phyloP scores from a whole-genome alignment of 2,888 invertebrate species.

The Saturnia pavonia region DNA sequence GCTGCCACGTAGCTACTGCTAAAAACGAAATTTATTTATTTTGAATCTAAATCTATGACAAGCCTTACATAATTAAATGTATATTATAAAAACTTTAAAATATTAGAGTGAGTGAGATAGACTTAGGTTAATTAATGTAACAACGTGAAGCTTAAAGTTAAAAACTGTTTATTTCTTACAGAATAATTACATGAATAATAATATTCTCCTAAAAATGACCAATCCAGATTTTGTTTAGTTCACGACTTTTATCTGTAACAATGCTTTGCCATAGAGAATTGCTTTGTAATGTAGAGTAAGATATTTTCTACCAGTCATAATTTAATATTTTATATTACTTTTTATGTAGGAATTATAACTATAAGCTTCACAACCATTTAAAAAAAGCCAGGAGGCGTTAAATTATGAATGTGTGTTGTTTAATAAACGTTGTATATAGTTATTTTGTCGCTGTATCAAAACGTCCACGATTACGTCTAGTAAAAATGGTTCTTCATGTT shows the following conservation, averaged over 20 bases:
- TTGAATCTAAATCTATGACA: conserved; percentile 6
- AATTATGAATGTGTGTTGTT: conserved; percentile 40
- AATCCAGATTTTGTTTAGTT: not conserved
- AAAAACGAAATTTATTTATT: not conserved
- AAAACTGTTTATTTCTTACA: not conserved
- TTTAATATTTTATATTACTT: not conserved
- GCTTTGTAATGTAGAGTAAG: too few species aligned
- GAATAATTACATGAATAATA: not conserved
- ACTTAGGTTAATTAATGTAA: conserved; percentile 13
- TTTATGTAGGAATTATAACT: conserved; percentile 15
- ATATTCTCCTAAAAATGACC: not conserved
- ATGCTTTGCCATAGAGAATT: not conserved
- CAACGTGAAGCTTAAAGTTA: conserved; percentile 20
- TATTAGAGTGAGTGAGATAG: conserved; percentile 21
- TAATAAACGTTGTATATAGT: conserved; percentile 61
- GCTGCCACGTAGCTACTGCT: not conserved
- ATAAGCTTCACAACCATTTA: conserved; percentile 27
- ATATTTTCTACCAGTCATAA: not conserved
- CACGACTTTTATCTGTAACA: not conserved
- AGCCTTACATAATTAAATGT: conserved; percentile 3
- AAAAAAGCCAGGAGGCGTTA: conserved; percentile 36
- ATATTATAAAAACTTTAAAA: conserved; percentile 15
- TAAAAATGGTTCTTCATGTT: conserved; percentile 78
- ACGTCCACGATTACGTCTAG: conserved; percentile 77
- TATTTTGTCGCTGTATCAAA: conserved; percentile 71